Base-by-base conservation (phyloP, 2,797 vertebrate species). In the Acanthurus lineatus region DNA sequence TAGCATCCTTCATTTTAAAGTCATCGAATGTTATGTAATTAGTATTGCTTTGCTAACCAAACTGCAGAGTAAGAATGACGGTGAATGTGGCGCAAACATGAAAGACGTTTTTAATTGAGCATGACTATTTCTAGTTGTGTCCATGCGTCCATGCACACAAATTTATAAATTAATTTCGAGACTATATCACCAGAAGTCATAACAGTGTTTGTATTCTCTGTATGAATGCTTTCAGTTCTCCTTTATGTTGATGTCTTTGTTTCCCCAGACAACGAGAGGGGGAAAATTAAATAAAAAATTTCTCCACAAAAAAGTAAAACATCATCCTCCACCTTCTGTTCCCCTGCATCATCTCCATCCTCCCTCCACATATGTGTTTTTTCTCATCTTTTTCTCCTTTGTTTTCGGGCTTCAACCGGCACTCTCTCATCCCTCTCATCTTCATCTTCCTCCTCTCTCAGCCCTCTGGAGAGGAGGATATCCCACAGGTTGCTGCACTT, bases 401-500 rank as follows among this genome's bases (percentile, higher is more conserved):
- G 42, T 22, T 25, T 22, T 25, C 25, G 9, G 28, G 59, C 44
- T 12, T 22, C 19, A n/a, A 4, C 63, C 45, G 14, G 8, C 53
- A 16, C 15, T 42, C 12, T n/a, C n/a, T 35, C 44, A n/a, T 60
- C 52, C 0, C 17, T 22, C 47, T 53, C 63, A 22, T 42, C 59
- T 67, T 66, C 40, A 58, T 71, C 32, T 40, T 51, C 60, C 17
- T 61, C 58, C 62, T 56, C 68, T 48, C 45, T 58, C 51, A 62
- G 57, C 51, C 32, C 62, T 58, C 44, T 54, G 38, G 32, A 51
- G 67, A 32, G 28, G 28, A 72, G 45, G 64, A 71, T 40, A 49
- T 76, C 77, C 82, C 79, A 81, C 86, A 83, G 82, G 86, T 89
- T 79, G 71, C 60, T 76, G 57, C 82, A 59, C 84, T 86, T 47